These are phyloP conservation scores for Oscheius sp. DNA, from an alignment of 1,140 invertebrate genomes.

Conservation along the genomic window DNA sequence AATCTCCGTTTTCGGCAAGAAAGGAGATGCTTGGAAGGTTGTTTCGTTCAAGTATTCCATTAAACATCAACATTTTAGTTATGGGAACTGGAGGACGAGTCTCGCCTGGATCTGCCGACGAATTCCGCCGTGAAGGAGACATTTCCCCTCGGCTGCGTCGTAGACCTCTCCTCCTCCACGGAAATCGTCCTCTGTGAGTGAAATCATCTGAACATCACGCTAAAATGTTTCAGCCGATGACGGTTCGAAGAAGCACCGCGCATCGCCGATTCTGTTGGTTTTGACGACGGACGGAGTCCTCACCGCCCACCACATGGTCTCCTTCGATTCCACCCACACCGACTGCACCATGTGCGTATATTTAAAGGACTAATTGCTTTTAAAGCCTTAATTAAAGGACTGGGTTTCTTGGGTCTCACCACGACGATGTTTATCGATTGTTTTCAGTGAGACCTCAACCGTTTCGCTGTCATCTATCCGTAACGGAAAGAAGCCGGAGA, in stretches of 20 bases:
- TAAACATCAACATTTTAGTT: constrained; percentile 5
- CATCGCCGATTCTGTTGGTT: constrained; percentile 22
- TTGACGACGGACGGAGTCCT: constrained; percentile 31
- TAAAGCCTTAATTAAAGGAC: neutral
- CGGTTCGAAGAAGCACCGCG: neutral
- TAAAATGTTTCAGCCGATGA: constrained; percentile 15
- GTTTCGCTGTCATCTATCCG: neutral
- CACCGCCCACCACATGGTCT: constrained; percentile 11
- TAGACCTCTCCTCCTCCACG: constrained; percentile 13
- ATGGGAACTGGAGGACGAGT: constrained; percentile 23
- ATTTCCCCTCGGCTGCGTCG: constrained; percentile 7
- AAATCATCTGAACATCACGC: no score
- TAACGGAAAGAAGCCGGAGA: neutral
- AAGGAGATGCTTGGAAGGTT: neutral
- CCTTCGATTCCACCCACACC: neutral
- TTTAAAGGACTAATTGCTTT: neutral
- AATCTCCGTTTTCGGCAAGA: constrained; percentile 16
- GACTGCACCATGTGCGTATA: constrained; percentile 11
- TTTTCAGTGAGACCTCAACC: neutral
- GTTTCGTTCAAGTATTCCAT: neutral
- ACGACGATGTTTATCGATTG: neutral
- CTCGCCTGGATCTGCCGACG: constrained; percentile 29
- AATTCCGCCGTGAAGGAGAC: constrained; percentile 1
- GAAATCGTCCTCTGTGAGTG: constrained; percentile 4
- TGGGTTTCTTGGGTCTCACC: neutral